Base-by-base conservation (phyloP, 2,888 invertebrate genomes). In the Byasa hedistus region DNA sequence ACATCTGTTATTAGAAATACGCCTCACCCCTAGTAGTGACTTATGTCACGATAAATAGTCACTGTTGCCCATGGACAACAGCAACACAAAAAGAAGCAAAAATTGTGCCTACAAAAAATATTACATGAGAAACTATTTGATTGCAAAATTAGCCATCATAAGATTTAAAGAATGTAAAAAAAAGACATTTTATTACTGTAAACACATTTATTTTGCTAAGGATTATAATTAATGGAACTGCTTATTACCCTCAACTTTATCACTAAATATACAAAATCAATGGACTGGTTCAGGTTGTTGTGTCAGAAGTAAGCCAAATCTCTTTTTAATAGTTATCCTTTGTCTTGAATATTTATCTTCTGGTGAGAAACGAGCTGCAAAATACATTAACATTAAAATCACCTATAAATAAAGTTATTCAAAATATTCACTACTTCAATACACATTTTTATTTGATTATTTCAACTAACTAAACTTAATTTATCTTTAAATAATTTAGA, bases 281-380 rank as follows among this genome's bases (percentile, higher is more conserved):
- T 94, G 95, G 59, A 94, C 89, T 54, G 95, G 94, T 78, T 94
- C 93, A 12, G 97, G 95, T 79, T 96, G 94, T 81, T 98, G 98
- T 17, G 97, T 98, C 12, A 96, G 92, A 24, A 98, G 93, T 22
- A 98, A 92, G 24, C 96, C 96, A 87, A 97, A 98, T 78, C 98
- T 93, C 82, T 96, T 96, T 91, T 99, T 98, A 70, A 98, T 95
- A 15, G 94, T 95, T 70, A 98, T 95, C 75, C 98, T 93, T 76
- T 98, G 96, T 71, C 96, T 94, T 1, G 98, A 98, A 85, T 96
- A 98, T 84, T 97, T 96, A 84, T 99, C 98, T 85, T 98, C 98
- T 0, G 98, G 98, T 1, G 98, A 98, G 85, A 98, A 99, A 57
- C 98, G 95, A 68, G 98, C 98, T 95, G 86, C 52, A 94, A 93